A percentile compares a stretch with the other conserved stretches of the same genome.
Conservation (phyloP, 2,888 invertebrate genomes). For the Hecatera dysodea region DNA sequence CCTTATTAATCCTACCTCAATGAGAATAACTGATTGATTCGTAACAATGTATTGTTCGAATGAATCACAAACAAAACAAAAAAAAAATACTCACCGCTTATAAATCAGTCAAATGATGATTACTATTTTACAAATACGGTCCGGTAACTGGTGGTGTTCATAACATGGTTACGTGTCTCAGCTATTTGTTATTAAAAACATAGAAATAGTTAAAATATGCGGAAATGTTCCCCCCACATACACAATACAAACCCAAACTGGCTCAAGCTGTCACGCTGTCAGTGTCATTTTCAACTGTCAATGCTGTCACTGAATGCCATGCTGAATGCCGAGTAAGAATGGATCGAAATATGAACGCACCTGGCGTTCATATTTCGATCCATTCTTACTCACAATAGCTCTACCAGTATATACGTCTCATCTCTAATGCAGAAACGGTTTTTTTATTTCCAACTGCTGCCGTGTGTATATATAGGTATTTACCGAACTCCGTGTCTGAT, state of each 20-base stretch:
- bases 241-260: conserved; percentile 24
- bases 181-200: conserved; percentile 38
- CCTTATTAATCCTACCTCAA: no score
- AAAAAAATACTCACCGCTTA: conserved; percentile 51
- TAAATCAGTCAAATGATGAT: conserved; percentile 26
- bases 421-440: no score
- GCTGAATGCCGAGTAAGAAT: no score
- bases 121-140: conserved; percentile 15
- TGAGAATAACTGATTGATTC: conserved; percentile 22
- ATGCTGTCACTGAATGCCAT: no score
- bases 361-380: no score
- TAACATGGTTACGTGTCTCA: conserved; percentile 53
- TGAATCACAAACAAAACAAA: conserved; percentile 50
- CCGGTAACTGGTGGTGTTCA: conserved; percentile 18
- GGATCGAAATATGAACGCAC: no score
- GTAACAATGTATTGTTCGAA: conserved; percentile 35
- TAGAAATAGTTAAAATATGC: conserved; percentile 34
- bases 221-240: conserved; percentile 37
- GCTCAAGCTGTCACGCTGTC: conserved; percentile 7
- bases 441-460: no score
- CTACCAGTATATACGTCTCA: no score
- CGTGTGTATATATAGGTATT: no score
- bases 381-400: no score
- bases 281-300: neutral
- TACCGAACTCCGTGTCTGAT: no score